Evolutionary conservation across 2,888 invertebrate species (phyloP).

Genomic region (Cheilosia grossa): DNA sequence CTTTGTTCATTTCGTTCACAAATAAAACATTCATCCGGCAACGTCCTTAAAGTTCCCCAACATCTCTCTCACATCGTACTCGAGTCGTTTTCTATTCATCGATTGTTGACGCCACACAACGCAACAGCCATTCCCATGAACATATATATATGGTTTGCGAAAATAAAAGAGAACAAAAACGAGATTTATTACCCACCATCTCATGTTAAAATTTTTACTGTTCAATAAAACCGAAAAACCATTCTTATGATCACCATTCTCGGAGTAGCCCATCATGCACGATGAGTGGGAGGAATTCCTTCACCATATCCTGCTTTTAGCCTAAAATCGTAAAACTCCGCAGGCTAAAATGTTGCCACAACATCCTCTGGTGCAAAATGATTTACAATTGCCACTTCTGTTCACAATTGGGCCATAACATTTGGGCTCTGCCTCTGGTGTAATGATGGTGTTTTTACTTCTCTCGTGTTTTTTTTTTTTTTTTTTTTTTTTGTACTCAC

Average conservation of each 20-base stretch:
- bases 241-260: slow-evolving; percentile 46
- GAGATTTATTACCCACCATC: slow-evolving; percentile 51
- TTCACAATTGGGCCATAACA: slow-evolving; percentile 72
- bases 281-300: slow-evolving; percentile 23
- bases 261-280: slow-evolving; percentile 6
- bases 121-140: slow-evolving; percentile 31
- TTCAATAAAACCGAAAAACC: slow-evolving; percentile 62
- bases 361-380: slow-evolving; percentile 61
- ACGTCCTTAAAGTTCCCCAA: background rate
- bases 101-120: slow-evolving; percentile 25
- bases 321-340: slow-evolving; percentile 51
- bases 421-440: slow-evolving; percentile 52
- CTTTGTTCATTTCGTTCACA: background rate
- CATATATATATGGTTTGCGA: background rate
- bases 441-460: slow-evolving; percentile 47
- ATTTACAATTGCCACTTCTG: slow-evolving; percentile 75
- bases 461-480: background rate
- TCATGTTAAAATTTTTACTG: slow-evolving; percentile 46
- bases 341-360: slow-evolving; percentile 52
- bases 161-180: background rate
- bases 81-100: slow-evolving; percentile 25
- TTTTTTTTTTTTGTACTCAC: slow-evolving; percentile 28
- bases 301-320: slow-evolving; percentile 46
- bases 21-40: background rate
- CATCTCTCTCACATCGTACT: background rate